Evolutionary conservation across 2,888 invertebrate species (phyloP), one percentile per base, ranked within the genome.

Genomic region (Acrobasis suavella): DNA sequence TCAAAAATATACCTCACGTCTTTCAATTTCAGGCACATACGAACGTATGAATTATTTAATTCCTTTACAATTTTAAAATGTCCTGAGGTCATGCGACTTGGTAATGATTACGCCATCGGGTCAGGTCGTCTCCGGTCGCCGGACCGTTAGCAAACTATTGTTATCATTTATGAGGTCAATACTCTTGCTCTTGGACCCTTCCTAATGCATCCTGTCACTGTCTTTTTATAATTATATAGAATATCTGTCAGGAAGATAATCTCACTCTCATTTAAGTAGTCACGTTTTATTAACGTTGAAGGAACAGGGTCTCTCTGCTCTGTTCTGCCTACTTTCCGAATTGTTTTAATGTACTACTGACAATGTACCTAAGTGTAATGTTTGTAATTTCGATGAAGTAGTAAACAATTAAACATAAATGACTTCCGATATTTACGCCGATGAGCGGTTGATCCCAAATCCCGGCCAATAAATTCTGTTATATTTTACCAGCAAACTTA

Each of bases 91-190:
- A 56, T 56, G 22, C 42, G 56, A 46, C 46, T 56, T 42, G 56
- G 56, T 46, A 56, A 56, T 56, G 39, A 42, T 56, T 42, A 56
- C 42, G 56, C 12, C 42, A 56, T 42, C 56, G 56, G 56, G 56
- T 56, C 56, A 56, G 42, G 56, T 39, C 42, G 56, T 56, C 56
- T 46, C 39, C 22, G 56, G 56, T 14, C 32, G 32, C 5, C 42
- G 9, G 42, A 56, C 56, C 22, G 56, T 56, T 56, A 56, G 56
- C 12, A 42, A 55, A 55, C 39, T 38, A 46, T 46, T 46, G 16
- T 55, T 55, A 39, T 55, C 16, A 55, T 12, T 39, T 39, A 32
- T 52, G 52, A 32, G 52, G 55, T 55, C 55, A 55, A 55, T 55
- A 55, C 15, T 10, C 55, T 55, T 55, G 55, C 15, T 10, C 55